Evolutionary conservation across 2,113 vertebrate genomes (phyloP), one percentile per base, ranked within the genome.

Genomic region (Aspiorhynchus laticeps): DNA sequence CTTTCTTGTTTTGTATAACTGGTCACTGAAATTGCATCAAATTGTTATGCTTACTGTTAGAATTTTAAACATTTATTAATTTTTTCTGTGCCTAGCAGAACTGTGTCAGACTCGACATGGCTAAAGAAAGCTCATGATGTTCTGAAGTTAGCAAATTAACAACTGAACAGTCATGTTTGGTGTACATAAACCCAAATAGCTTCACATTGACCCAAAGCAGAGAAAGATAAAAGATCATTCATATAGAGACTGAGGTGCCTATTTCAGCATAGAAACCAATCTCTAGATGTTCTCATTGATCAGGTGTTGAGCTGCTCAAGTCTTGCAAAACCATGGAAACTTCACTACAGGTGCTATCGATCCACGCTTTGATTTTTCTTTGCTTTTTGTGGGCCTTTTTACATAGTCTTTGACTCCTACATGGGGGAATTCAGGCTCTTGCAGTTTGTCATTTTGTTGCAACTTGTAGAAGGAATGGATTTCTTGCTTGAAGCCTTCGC

Each of bases 241-340:
- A 91, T 36, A 36, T 86, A 65, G 46, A 51, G 87, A 87, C 89
- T 85, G 89, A 90, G 74, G 80, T 90, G 88, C 90, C 90, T 85
- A 90, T 79, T 79, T 88, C 86, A 89, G 89, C 88, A 89, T 82
- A 89, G 90, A 89, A 90, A 93, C 87, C 91, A 84, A 90, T 92
- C 90, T 91, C 83, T 88, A 91, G 91, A 89, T 88, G 80, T 88
- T 71, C 88, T 73, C 89, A 93, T 91, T 81, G 93, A 93, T 93
- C 79, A 56, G 67, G 80, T 71, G 80, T 85, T 86, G 80, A 78
- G 59, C 59, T 53, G 85, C 81, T 88, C 80, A 53, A 2, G 28
- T 80, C 73, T 84, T 81, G 80, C 53, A 84, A 86, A 80, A 48
- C 38, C 59, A 53, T 63, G 59, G 15, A 43, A 88, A 86, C 65